Evolutionary conservation across 2,888 invertebrate species (phyloP), one percentile per base, ranked within the genome.

Genomic region (Nyleta sp.): DNA sequence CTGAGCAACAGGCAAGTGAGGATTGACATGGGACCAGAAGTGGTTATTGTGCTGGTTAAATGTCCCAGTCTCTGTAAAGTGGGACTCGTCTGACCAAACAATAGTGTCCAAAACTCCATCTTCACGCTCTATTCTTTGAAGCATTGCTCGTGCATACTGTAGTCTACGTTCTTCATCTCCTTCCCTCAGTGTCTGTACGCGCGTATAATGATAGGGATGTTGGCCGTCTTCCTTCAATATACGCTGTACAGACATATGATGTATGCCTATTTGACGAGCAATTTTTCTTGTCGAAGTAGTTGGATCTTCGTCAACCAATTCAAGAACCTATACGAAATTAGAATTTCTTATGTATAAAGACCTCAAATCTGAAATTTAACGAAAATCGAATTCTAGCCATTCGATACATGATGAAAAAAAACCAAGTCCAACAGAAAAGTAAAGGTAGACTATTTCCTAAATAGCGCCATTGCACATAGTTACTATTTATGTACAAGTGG

Each of bases 21-120:
- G 55, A 55, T 67, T 67, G 10, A 5, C 44, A 7, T 65, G 40
- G 6, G 42, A 7, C 67, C 55, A 67, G n/a, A 22, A 67, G 10
- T 67, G 67, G 24, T 13, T 24, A 24, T 67, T 67, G 11, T 55
- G 67, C 17, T 35, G 33, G 13, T 67, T 67, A 10, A 35, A 67
- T 1, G 46, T 55, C 5, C 67, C 67, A 0, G 17, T 67, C 17
- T 55, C 65, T n/a, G 53, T 65, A 8, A 65, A 65, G 38, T 52
- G 52, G 10, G 42, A 53, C n/a, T 65, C 65, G 22, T 67, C 55
- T 1, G 24, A 18, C 55, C 67, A 67, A 0, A 67, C 1, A 24
- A 67, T 55, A 0, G 2, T 10, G 11, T 67, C 55, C 11, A 67
- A 22, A 20, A 44, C 11, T 1, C n/a, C n/a, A 11, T 20, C 15